phyloP scores from a whole-genome alignment of 35 echinoderm and acorn worm genomes.

The Diadema setosum region DNA sequence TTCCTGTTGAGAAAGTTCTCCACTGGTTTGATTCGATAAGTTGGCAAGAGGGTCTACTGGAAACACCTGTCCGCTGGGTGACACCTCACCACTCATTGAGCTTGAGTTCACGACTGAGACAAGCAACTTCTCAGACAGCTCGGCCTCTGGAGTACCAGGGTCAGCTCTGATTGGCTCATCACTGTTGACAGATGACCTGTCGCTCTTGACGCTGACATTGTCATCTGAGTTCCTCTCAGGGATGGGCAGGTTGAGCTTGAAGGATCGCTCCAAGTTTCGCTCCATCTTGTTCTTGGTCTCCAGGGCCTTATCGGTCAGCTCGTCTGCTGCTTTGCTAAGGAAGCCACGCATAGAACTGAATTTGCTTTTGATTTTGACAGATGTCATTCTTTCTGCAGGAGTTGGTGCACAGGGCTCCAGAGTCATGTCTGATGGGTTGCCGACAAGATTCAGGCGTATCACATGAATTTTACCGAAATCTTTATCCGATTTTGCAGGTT shows the following conservation, averaged over 20 bases:
- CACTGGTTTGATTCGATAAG: background rate
- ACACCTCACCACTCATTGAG: background rate
- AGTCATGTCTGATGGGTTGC: background rate
- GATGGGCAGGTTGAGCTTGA: constrained; percentile 50
- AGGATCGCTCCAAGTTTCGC: constrained; percentile 19
- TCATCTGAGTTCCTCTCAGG: constrained; percentile 69
- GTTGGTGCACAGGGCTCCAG: background rate
- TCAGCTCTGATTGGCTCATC: background rate
- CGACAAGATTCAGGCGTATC: background rate
- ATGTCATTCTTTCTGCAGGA: background rate
- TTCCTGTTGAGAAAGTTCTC: no score
- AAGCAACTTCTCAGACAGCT: background rate
- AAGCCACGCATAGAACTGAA: constrained; percentile 42
- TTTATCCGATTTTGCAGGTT: background rate
- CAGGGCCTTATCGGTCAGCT: constrained; percentile 37
- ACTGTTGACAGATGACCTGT: background rate
- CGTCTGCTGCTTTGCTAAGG: constrained; percentile 76
- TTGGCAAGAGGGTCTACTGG: background rate
- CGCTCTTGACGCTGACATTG: background rate
- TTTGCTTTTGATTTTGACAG: background rate
- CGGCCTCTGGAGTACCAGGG: background rate
- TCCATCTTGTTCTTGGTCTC: constrained; percentile 74
- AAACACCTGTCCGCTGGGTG: background rate
- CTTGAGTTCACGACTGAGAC: background rate
- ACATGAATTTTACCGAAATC: background rate